Evolutionary conservation across 2,113 vertebrate species (phyloP).

Genomic region (Burhinus oedicnemus): DNA sequence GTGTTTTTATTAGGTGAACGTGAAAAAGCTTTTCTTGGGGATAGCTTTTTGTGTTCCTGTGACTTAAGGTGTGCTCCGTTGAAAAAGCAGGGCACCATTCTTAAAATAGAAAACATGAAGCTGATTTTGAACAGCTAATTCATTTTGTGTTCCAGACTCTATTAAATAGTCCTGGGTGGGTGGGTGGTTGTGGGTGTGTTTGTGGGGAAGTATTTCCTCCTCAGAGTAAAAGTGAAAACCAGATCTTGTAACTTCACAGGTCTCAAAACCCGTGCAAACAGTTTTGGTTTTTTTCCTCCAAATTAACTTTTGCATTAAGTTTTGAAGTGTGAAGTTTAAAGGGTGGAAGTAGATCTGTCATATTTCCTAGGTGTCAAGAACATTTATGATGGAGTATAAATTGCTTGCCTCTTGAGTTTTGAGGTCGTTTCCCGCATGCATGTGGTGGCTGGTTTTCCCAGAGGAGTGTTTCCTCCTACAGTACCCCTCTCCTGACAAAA

Average conservation of each 20-base stretch:
- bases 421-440: not conserved
- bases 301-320: not conserved
- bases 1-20: not conserved
- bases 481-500: not conserved
- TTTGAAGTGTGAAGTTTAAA: not conserved
- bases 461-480: not conserved
- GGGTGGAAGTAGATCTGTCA: rapidly evolving
- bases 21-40: rapidly evolving
- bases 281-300: not conserved
- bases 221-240: not conserved
- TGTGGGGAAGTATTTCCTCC: not conserved
- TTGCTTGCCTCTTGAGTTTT: not conserved
- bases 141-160: not conserved
- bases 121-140: not conserved
- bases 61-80: not conserved
- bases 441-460: not conserved
- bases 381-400: not conserved
- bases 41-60: not conserved
- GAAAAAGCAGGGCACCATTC: not conserved
- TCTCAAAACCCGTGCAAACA: not conserved
- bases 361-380: not conserved
- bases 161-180: not conserved
- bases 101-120: not conserved
- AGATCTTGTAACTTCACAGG: not conserved
- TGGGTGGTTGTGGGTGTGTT: not conserved